Conservation (phyloP, 37 sponge, comb jelly and placozoan species). For the Petrosia ficiformis region DNA sequence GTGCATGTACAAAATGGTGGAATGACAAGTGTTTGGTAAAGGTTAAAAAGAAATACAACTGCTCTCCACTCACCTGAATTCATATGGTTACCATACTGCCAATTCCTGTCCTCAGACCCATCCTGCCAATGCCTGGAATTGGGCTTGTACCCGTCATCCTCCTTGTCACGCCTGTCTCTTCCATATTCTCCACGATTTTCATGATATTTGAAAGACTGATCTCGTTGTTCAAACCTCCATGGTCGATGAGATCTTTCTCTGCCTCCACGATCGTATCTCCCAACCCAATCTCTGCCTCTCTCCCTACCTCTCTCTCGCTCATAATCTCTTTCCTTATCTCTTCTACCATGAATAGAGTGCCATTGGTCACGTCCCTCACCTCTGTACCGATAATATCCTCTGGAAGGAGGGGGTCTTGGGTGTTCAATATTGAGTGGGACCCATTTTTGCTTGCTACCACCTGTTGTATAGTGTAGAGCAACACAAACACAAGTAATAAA, state of each 20-base stretch:
- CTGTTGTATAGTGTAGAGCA: slow-evolving; percentile 18
- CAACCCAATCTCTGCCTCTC: slow-evolving; percentile 9
- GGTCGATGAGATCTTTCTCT: slow-evolving; percentile 17
- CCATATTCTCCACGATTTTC: not conserved
- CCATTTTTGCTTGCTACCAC: slow-evolving; percentile 67
- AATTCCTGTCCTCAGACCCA: not conserved
- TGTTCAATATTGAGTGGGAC: slow-evolving; percentile 64
- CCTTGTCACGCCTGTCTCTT: not conserved
- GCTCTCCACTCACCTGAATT: no score
- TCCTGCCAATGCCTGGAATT: not conserved
- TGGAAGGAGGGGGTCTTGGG: slow-evolving; percentile 21
- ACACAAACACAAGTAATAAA: slow-evolving; percentile 25
- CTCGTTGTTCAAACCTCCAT: slow-evolving; percentile 31
- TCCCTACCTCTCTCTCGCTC: not conserved
- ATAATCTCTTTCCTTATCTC: slow-evolving; percentile 4
- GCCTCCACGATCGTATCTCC: slow-evolving; percentile 23
- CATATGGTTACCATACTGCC: not conserved
- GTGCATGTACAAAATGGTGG: not conserved
- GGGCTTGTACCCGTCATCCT: not conserved
- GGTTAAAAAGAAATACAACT: no score
- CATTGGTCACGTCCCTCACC: not conserved
- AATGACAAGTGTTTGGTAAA: no score
- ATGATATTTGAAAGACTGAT: slow-evolving; percentile 27
- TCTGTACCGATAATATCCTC: slow-evolving; percentile 6
- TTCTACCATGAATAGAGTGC: not conserved